These are phyloP conservation scores for Lordiphosa clarofinis DNA, from an alignment of 1,140 invertebrate genomes.

Conservation along the genomic window DNA sequence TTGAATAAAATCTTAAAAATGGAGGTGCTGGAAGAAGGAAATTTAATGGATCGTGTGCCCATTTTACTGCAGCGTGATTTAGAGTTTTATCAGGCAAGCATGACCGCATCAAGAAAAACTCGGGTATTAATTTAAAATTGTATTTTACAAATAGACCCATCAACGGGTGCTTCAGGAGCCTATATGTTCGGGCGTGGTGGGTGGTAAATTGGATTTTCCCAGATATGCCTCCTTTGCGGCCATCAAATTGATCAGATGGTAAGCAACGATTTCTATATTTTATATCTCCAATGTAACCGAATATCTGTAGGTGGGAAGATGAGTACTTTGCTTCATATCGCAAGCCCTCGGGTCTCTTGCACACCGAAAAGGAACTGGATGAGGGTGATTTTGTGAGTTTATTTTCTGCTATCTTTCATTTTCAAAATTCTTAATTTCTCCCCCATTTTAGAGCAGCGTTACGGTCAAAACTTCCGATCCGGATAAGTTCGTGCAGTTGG, in stretches of 20 bases:
- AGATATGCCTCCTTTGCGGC: conserved; percentile 89
- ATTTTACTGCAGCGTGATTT: conserved; percentile 88
- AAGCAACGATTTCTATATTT: conserved; percentile 40
- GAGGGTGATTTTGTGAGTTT: conserved; percentile 66
- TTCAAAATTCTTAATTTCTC: background rate
- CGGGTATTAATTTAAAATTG: background rate
- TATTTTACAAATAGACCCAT: conserved; percentile 81
- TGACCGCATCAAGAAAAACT: too few species aligned
- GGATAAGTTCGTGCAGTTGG: conserved; percentile 85
- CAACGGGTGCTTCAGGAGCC: conserved; percentile 88
- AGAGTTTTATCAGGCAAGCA: conserved; percentile 88
- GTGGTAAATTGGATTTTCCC: conserved; percentile 88
- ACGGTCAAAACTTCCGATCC: conserved; percentile 87
- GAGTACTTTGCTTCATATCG: conserved; percentile 80
- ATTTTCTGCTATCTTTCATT: background rate
- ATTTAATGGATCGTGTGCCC: conserved; percentile 89
- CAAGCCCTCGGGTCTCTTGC: conserved; percentile 80
- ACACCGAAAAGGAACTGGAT: conserved; percentile 66
- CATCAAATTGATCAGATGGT: conserved; percentile 89
- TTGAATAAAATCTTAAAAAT: conserved; percentile 75
- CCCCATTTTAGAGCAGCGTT: conserved; percentile 69
- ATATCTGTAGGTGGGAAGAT: conserved; percentile 71
- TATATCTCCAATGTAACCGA: background rate
- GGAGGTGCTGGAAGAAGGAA: conserved; percentile 92
- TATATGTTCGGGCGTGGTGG: conserved; percentile 86